These are phyloP conservation scores for Tryphoninae sp. DNA, from an alignment of 2,888 invertebrate genomes.

Conservation along the genomic window DNA sequence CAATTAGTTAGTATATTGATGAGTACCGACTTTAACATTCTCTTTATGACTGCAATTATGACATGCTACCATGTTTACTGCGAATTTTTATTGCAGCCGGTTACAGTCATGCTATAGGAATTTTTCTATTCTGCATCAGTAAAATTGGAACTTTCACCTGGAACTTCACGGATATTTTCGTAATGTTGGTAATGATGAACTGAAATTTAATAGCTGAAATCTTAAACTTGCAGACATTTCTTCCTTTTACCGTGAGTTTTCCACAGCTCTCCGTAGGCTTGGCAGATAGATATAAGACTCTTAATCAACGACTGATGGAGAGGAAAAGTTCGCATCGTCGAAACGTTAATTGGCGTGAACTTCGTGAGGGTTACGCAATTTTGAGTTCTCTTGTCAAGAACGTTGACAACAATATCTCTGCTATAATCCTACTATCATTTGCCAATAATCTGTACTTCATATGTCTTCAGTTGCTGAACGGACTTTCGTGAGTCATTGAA, in stretches of 20 bases:
- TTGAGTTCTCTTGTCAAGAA: slow-evolving; percentile 84
- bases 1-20: slow-evolving; percentile 68
- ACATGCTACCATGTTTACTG: background rate
- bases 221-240: background rate
- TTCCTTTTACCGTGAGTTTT: background rate
- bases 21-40: too few relatives aligned
- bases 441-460: slow-evolving; percentile 88
- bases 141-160: slow-evolving; percentile 86
- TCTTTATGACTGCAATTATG: too few relatives aligned
- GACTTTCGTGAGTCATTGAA: slow-evolving; percentile 83
- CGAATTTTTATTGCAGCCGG: slow-evolving; percentile 68
- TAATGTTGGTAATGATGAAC: slow-evolving; percentile 86
- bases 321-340: slow-evolving; percentile 79
- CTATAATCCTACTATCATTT: slow-evolving; percentile 86
- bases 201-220: background rate
- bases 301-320: slow-evolving; percentile 82
- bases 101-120: slow-evolving; percentile 74
- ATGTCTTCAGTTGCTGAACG: slow-evolving; percentile 87
- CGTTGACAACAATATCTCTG: slow-evolving; percentile 85
- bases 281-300: slow-evolving; percentile 85
- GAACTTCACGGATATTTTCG: slow-evolving; percentile 89
- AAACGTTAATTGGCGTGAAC: slow-evolving; percentile 83
- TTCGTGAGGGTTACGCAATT: slow-evolving; percentile 86
- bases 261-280: slow-evolving; percentile 82
- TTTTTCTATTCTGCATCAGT: slow-evolving; percentile 82